Base-by-base conservation (phyloP, 2,888 invertebrate genomes). In the Aphrophora alni region DNA sequence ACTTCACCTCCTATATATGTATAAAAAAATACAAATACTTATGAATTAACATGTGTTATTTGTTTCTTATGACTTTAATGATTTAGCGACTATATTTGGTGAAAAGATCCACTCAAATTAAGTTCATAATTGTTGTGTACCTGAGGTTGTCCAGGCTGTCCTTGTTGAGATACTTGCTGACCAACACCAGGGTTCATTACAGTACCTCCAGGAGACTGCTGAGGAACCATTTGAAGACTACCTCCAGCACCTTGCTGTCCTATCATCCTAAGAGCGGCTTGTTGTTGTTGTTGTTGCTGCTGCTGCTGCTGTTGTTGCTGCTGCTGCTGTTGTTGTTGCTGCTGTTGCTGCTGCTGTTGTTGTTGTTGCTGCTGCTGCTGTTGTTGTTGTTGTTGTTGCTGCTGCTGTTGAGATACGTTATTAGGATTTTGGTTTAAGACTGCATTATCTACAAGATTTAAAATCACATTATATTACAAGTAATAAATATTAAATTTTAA, bases 211-310 rank as follows among this genome's bases (percentile, higher is more conserved):
- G 44, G 44, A 44, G 44, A 44, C 44, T 44, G 44, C 14, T 44
- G 44, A 44, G 17, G 44, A 14, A 44, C 44, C 17, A 44, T 14
- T 33, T 8, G n/a, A n/a, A n/a, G n/a, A n/a, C n/a, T n/a, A n/a
- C n/a, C n/a, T 0, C 28, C 33, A 7, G 68, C 69, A 26, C 28
- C 28, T 21, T 76, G 76, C 28, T 69, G 69, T 21, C 76, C 59
- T 14, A 76, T 26, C 68, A 76, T 76, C 28, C 76, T 38, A 86
- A 85, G 38, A 86, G 85, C 74, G 85, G 85, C 26, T 26, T 25
- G 26, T 27, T 74, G 85, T 76, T 85, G 85, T 82, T 85, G 85
- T 73, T 85, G 85, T 79, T 86, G 86, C 78, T 84, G 83, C 28
- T 80, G 80, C 69, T 82, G 80, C 33, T 76, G 77, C 21, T 27